Base-by-base conservation (phyloP, 2,888 invertebrate genomes). In the Drosophila leonis region DNA sequence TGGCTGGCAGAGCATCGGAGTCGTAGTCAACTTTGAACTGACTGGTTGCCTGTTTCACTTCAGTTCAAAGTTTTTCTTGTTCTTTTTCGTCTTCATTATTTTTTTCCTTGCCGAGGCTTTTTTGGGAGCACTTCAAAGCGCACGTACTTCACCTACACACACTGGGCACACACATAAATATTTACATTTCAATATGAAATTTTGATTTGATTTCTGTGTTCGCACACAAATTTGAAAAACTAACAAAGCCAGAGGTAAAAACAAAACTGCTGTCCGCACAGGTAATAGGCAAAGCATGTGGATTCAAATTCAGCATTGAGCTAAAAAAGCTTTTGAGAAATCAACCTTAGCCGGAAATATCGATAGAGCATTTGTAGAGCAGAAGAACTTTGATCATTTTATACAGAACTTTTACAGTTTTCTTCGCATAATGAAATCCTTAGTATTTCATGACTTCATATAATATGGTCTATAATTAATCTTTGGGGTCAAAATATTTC, bases 141-240 rank as follows among this genome's bases (percentile, higher is more conserved):
- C 78, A 83, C 78, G 83, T 88, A 80, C 86, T 82, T 83, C 78
- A 76, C 73, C 83, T 76, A 74, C 75, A 74, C 72, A 62, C 75
- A 29, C 29, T 57, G 68, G 66, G 46, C 80, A 72, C 48, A 66
- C 78, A 68, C 27, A 87, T 83, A 85, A 85, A 85, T 85, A 88
- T 85, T 85, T 85, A 85, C 84, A 81, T 85, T 85, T 85, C 88
- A 66, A 85, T 88, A 81, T 64, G 82, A 88, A 88, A 85, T 79
- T 83, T 88, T 88, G 88, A 88, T 88, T 85, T 75, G 82, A 75
- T 88, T 88, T 81, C 65, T 80, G 63, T 67, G 80, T 80, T 67
- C 63, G 88, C 88, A 78, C 72, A 84, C 83, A 84, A 72, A 83
- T 77, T 69, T 66, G 12, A 59, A 82, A 71, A 83, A 51, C 74